Percentiles rank a stretch among this genome's conserved stretches.
These are phyloP conservation scores for Drosophila cardini DNA, from an alignment of 1,140 invertebrate genomes.

Conservation along the genomic window DNA sequence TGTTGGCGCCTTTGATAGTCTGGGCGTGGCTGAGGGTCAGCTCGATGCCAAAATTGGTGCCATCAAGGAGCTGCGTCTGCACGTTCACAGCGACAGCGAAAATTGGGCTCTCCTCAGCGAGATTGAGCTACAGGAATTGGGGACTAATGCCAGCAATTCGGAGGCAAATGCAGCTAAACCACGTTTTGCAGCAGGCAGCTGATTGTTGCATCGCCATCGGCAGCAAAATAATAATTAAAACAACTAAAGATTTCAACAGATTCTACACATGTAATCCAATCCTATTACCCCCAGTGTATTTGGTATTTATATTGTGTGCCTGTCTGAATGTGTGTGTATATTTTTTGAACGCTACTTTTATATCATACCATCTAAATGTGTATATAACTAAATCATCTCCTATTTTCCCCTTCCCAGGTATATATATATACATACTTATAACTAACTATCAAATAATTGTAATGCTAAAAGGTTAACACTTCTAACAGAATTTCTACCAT, in stretches of 20 bases:
- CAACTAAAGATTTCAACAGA: background rate
- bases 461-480: constrained; percentile 17
- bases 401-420: constrained; percentile 19
- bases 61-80: constrained; percentile 90
- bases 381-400: constrained; percentile 51
- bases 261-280: constrained; percentile 28
- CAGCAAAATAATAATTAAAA: constrained; percentile 18
- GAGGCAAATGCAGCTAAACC: constrained; percentile 60
- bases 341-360: constrained; percentile 76
- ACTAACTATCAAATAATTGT: constrained; percentile 28
- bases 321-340: constrained; percentile 64
- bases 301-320: constrained; percentile 18
- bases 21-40: constrained; percentile 91
- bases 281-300: background rate
- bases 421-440: constrained; percentile 19
- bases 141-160: constrained; percentile 52
- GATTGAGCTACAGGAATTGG: constrained; percentile 86
- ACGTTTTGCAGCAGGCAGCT: constrained; percentile 61
- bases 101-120: constrained; percentile 97
- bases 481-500: constrained; percentile 19
- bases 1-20: constrained; percentile 91
- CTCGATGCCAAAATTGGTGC: constrained; percentile 89
- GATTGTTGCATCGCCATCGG: constrained; percentile 75
- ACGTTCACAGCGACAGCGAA: constrained; percentile 92
- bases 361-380: constrained; percentile 62